These are phyloP conservation scores for Chromis chromis DNA, from an alignment of 2,797 vertebrate species.

Conservation along the genomic window DNA sequence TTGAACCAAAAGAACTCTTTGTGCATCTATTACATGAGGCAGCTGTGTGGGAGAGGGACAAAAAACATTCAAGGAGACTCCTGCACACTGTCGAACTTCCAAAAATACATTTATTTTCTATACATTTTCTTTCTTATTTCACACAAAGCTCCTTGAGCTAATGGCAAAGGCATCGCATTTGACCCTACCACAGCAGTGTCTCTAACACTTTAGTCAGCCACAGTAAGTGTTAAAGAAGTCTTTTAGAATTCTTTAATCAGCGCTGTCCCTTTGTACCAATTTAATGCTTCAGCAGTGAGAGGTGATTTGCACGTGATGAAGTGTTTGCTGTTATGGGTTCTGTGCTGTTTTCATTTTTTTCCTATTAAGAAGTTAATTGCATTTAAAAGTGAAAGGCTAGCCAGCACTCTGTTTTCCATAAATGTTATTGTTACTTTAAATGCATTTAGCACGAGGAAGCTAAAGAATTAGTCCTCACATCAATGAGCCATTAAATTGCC, in stretches of 20 bases:
- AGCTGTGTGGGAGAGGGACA: no score
- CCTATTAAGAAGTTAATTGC: conserved; percentile 51
- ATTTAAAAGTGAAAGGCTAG: conserved; percentile 32
- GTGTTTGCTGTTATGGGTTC: conserved; percentile 9
- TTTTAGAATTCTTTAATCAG: background rate
- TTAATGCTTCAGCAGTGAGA: conserved; percentile 55
- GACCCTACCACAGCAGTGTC: background rate
- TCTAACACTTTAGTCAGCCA: background rate
- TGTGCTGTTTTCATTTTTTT: conserved; percentile 18
- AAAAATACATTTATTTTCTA: no score
- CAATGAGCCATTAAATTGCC: conserved; percentile 84
- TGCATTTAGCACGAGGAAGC: conserved; percentile 65
- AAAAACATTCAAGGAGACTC: no score
- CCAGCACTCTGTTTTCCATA: conserved; percentile 50
- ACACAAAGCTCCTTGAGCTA: background rate
- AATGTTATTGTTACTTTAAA: conserved; percentile 71
- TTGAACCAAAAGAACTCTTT: no score
- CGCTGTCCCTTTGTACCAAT: conserved; percentile 33
- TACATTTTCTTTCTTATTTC: no score
- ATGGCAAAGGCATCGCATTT: background rate
- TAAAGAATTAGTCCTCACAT: conserved; percentile 74
- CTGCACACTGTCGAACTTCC: no score
- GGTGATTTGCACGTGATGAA: conserved; percentile 24
- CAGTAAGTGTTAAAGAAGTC: background rate
- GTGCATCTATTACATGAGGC: no score